Evolutionary conservation across 64 coral and sea anemone species (phyloP).

Genomic region (Montipora foliosa): DNA sequence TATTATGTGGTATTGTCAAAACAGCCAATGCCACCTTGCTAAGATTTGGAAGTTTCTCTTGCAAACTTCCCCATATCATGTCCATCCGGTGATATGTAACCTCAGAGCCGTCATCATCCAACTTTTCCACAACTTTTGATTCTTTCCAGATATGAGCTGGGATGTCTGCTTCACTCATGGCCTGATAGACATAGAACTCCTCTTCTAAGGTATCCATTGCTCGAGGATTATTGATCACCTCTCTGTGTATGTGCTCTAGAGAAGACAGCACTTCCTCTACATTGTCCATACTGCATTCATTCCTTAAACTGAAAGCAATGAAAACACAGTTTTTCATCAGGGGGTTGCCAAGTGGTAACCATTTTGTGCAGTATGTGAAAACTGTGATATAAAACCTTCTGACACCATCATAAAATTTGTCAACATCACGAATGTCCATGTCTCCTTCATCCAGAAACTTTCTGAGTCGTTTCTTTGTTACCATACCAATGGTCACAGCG

Average conservation of each 20-base stretch:
- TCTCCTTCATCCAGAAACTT: conserved; percentile 70
- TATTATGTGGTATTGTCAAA: conserved; percentile 60
- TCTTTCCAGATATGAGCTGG: conserved; percentile 23
- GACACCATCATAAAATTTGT: conserved; percentile 82
- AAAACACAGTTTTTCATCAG: conserved; percentile 84
- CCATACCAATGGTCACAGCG: conserved; percentile 50
- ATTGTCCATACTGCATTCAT: conserved; percentile 79
- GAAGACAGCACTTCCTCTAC: conserved; percentile 68
- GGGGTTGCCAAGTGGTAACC: conserved; percentile 74
- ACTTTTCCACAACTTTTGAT: conserved; percentile 46
- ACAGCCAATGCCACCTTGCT: conserved; percentile 62
- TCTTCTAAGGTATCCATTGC: conserved; percentile 73
- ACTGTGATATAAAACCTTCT: conserved; percentile 72
- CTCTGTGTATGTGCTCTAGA: conserved; percentile 62
- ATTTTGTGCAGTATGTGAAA: conserved; percentile 85
- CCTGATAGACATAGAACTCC: conserved; percentile 67
- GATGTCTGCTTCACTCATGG: conserved; percentile 3
- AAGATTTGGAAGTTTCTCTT: conserved; percentile 63
- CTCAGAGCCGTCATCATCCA: conserved; percentile 8
- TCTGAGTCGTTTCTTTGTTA: conserved; percentile 66
- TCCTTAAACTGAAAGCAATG: conserved; percentile 63
- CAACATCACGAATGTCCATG: conserved; percentile 62
- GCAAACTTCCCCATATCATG: conserved; percentile 43
- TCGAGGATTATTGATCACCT: conserved; percentile 42
- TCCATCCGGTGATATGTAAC: conserved; percentile 26